phyloP scores from a whole-genome alignment of 2,888 invertebrate genomes.

The Synergus itoensis region DNA sequence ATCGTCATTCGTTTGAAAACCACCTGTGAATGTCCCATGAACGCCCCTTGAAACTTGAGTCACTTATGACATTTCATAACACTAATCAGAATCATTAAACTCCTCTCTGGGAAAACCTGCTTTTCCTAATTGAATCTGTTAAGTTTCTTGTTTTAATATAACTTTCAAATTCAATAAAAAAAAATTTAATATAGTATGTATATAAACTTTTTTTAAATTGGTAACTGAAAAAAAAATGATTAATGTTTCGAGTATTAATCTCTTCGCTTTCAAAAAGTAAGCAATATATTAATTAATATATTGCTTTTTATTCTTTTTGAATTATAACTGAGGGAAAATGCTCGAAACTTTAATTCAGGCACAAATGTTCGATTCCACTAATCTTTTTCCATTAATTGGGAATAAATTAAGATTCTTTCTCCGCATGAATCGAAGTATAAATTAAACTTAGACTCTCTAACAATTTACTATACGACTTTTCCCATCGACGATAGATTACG shows the following conservation, averaged over 20 bases:
- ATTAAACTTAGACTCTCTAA: background rate
- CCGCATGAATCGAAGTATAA: background rate
- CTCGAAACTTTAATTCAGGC: background rate
- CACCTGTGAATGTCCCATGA: constrained; percentile 16
- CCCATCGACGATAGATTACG: background rate
- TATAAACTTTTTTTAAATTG: no score
- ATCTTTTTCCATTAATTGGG: background rate
- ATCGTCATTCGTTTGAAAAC: constrained; percentile 22
- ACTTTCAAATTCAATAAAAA: no score
- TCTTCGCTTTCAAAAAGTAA: no score
- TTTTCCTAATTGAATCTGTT: no score
- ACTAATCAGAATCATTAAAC: constrained; percentile 5
- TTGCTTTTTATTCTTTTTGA: no score
- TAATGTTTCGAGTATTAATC: no score
- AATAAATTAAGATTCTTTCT: background rate
- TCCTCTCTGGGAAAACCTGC: background rate
- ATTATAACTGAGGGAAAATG: no score
- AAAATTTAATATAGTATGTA: no score
- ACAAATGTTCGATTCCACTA: background rate
- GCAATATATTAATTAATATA: no score
- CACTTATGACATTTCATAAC: background rate
- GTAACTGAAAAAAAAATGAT: no score
- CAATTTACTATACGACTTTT: background rate
- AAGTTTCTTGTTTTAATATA: no score
- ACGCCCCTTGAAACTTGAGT: background rate